These are phyloP conservation scores for Melanophora roralis DNA, from an alignment of 2,888 invertebrate species.

Conservation along the genomic window DNA sequence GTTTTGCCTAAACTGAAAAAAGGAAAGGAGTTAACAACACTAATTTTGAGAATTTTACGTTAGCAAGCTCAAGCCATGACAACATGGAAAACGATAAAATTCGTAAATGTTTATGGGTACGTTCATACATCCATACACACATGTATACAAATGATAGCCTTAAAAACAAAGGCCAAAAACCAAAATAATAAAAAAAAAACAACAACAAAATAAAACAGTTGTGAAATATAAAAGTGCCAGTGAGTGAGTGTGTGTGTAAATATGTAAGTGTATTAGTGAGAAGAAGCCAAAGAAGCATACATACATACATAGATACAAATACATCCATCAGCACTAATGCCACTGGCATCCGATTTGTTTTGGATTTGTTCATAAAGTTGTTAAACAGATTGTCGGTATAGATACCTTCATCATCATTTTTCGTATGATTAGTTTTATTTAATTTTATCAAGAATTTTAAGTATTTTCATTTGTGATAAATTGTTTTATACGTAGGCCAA, in stretches of 20 bases:
- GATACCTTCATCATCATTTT: slow-evolving; percentile 69
- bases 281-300: slow-evolving; percentile 22
- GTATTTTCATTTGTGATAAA: slow-evolving; percentile 68
- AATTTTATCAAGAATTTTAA: slow-evolving; percentile 75
- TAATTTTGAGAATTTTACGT: slow-evolving; percentile 13
- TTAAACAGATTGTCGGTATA: slow-evolving; percentile 76
- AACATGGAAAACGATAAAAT: slow-evolving; percentile 43
- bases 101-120: no score
- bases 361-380: slow-evolving; percentile 76
- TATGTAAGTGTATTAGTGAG: slow-evolving; percentile 25
- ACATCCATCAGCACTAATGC: slow-evolving; percentile 52
- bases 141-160: no score
- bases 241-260: no score
- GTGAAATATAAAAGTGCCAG: neutral
- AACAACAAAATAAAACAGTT: neutral
- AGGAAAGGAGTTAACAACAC: no score
- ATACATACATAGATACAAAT: neutral
- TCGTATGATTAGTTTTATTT: slow-evolving; percentile 75
- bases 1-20: no score
- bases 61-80: slow-evolving; percentile 55
- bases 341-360: slow-evolving; percentile 72
- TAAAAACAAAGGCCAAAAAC: slow-evolving; percentile 2
- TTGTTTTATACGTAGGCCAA: slow-evolving; percentile 33
- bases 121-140: no score
- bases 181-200: neutral